Percentiles rank a stretch among this genome's conserved stretches.
phyloP scores from a whole-genome alignment of 2,888 invertebrate genomes.

The Pristionchus mayeri region DNA sequence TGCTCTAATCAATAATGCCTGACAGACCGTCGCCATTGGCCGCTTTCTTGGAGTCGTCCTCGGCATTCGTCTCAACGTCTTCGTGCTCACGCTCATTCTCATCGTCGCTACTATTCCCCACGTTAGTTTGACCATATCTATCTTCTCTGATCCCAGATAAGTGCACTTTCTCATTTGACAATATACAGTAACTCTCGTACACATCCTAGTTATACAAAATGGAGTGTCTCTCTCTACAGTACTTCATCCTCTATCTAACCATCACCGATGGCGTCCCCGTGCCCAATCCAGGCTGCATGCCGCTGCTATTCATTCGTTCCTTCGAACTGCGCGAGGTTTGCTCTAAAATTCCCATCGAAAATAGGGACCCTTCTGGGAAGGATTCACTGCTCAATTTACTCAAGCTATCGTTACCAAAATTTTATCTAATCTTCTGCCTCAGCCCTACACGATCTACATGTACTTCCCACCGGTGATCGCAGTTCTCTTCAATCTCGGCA shows the following conservation, averaged over 20 bases:
- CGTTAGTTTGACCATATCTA: neutral
- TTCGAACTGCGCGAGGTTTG: neutral
- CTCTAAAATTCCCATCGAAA: neutral
- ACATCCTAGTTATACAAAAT: no score
- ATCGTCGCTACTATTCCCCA: neutral
- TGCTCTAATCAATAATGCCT: neutral
- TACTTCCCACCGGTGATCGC: neutral
- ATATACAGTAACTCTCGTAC: no score
- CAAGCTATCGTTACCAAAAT: no score
- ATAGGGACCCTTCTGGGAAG: no score
- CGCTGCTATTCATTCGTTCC: neutral
- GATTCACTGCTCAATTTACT: no score
- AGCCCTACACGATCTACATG: slow-evolving; percentile 40
- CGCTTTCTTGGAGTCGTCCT: slow-evolving; percentile 7
- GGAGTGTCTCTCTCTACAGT: neutral
- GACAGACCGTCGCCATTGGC: neutral
- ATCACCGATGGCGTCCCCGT: neutral
- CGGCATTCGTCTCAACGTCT: slow-evolving; percentile 24
- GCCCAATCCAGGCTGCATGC: neutral
- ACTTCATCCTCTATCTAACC: neutral
- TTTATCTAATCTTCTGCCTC: no score
- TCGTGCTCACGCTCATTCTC: neutral
- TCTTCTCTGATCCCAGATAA: no score
- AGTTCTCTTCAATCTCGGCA: neutral
- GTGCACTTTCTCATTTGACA: no score